Base-by-base conservation (phyloP, 2,888 invertebrate species). In the Clitarchus hookeri region DNA sequence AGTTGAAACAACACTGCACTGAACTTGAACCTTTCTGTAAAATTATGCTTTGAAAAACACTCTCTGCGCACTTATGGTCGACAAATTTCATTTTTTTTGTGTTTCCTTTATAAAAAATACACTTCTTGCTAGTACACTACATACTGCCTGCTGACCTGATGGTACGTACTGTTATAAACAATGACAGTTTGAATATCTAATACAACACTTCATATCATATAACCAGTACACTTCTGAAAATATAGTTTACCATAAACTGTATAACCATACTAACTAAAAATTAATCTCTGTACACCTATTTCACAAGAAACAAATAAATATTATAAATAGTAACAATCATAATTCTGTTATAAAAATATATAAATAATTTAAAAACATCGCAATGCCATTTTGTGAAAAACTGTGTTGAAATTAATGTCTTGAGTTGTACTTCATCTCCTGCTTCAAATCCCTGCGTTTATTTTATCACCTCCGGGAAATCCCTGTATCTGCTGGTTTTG, bases 381-480 rank as follows among this genome's bases (percentile, higher is more conserved):
- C n/a, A 16, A n/a, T 65, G 16, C 65, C n/a, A 65, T 65, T 65
- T 65, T 19, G n/a, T 65, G 11, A 65, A 65, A 23, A 65, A 65
- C 16, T 65, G 3, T 19, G 65, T 65, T 23, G 65, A 8, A 65
- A 65, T n/a, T 23, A 23, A 65, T 65, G 8, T 23, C 65, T n/a
- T 11, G 16, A 65, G 65, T 65, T 65, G 65, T n/a, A 65, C 65
- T n/a, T 65, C n/a, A 19, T 6, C n/a, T n/a, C 65, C 19, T n/a
- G 65, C n/a, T 65, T 16, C 65, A 23, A 65, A 16, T 6, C 16
- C 65, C 16, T 19, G 16, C 16, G 65, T 65, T 84, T 82, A 87
- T 87, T 65, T 84, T 82, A 87, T 87, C 87, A 87, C 25, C 85
- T 85, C 27, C 84, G 84, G 12, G 48, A 54, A n/a, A 44, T 44